These are phyloP conservation scores for Gallirallus australis DNA, from an alignment of 2,797 vertebrate genomes.

Conservation along the genomic window DNA sequence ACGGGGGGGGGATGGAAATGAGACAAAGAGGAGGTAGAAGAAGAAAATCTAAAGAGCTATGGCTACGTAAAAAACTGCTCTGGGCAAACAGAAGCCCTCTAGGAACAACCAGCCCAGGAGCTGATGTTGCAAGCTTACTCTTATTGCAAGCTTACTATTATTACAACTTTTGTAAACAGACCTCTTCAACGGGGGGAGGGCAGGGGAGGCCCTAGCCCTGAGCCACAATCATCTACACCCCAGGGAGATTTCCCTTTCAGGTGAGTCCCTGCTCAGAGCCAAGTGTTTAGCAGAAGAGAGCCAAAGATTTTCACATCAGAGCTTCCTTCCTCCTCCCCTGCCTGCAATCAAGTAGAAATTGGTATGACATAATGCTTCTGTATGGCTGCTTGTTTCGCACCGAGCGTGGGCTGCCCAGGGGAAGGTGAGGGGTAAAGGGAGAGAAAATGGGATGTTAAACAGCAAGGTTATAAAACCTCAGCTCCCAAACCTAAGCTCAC, in stretches of 20 bases:
- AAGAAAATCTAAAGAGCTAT: background rate
- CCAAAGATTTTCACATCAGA: background rate
- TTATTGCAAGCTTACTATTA: background rate
- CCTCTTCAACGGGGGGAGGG: background rate
- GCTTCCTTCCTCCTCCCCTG: background rate
- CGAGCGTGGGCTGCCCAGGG: background rate
- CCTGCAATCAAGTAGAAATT: background rate
- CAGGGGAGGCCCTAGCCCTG: background rate
- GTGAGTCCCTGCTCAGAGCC: background rate
- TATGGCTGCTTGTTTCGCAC: rapidly evolving
- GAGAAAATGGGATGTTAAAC: background rate
- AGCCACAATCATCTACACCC: rapidly evolving
- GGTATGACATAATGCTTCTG: background rate
- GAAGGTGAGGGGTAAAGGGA: background rate
- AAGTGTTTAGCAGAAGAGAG: background rate
- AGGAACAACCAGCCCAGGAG: background rate
- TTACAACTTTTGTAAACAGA: background rate
- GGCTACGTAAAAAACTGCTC: background rate
- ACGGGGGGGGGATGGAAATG: background rate
- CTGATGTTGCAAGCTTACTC: background rate
- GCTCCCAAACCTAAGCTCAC: background rate
- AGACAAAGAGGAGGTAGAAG: background rate
- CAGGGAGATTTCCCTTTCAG: background rate
- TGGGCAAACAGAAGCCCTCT: background rate
- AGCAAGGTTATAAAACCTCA: background rate